Evolutionary conservation across 2,888 invertebrate species (phyloP).

Genomic region (Charanyca ferruginea): DNA sequence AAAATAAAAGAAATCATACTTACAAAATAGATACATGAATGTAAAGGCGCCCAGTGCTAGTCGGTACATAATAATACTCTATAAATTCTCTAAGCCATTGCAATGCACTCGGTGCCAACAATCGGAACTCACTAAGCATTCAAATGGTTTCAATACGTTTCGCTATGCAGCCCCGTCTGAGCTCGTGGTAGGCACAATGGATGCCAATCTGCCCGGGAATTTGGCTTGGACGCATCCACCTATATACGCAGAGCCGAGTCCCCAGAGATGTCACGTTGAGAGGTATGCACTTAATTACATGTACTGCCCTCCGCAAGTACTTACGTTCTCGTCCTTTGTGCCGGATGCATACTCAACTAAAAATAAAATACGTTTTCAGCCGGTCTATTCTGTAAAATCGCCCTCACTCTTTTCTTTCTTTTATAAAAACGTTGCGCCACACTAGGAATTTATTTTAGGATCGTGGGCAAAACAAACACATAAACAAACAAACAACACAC

Average conservation of each 20-base stretch:
- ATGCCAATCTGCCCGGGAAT: conserved; percentile 86
- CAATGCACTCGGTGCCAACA: conserved; percentile 69
- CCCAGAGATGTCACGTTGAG: conserved; percentile 51
- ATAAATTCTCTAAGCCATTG: conserved; percentile 63
- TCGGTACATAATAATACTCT: conserved; percentile 56
- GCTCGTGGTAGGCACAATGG: conserved; percentile 80
- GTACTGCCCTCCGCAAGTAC: conserved; percentile 23
- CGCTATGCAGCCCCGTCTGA: conserved; percentile 74
- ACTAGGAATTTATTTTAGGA: too few relatives aligned
- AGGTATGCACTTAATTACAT: conserved; percentile 61
- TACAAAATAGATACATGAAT: too few relatives aligned
- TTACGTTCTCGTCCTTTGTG: background rate
- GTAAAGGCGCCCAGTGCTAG: conserved; percentile 31
- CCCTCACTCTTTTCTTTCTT: too few relatives aligned
- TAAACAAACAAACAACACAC: too few relatives aligned
- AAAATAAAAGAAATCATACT: conserved; percentile 17
- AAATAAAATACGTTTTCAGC: background rate
- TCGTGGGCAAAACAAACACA: too few relatives aligned
- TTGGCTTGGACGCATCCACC: conserved; percentile 78
- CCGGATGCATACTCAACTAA: conserved; percentile 5
- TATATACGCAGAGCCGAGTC: conserved; percentile 36
- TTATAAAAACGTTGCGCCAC: too few relatives aligned
- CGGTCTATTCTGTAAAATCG: background rate
- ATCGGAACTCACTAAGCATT: conserved; percentile 85
- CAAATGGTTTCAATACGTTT: conserved; percentile 83